These are phyloP conservation scores for Osmerus mordax DNA, from an alignment of 2,113 vertebrate species.

Conservation along the genomic window DNA sequence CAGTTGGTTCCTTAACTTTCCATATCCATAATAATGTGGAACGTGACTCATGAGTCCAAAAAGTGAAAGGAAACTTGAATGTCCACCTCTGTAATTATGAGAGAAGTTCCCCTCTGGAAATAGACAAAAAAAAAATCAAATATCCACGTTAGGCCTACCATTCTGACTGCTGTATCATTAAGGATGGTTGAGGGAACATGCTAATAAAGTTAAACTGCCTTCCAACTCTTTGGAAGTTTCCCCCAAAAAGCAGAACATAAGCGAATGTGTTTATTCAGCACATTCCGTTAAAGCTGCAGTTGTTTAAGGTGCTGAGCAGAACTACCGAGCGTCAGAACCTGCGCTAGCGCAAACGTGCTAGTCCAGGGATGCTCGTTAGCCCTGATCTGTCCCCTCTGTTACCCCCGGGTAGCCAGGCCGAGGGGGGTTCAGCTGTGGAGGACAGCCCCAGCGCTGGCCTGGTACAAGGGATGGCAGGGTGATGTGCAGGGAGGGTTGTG, in stretches of 20 bases:
- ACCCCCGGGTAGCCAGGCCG: no score
- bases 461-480: slow-evolving; percentile 8
- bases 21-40: slow-evolving; percentile 25
- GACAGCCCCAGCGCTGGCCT: neutral
- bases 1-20: neutral
- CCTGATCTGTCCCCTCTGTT: no score
- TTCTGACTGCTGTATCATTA: slow-evolving; percentile 43
- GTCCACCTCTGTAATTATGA: slow-evolving; percentile 48
- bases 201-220: neutral
- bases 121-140: slow-evolving; percentile 39
- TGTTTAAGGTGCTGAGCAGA: neutral
- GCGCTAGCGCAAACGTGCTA: no score
- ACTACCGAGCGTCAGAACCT: neutral
- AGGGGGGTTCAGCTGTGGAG: no score
- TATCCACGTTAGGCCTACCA: slow-evolving; percentile 15
- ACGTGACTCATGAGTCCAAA: slow-evolving; percentile 22
- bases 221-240: no score
- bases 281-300: no score
- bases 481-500: slow-evolving; percentile 19
- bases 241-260: no score
- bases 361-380: no score
- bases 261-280: no score
- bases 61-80: slow-evolving; percentile 35
- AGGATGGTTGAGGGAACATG: slow-evolving; percentile 7
- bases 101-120: slow-evolving; percentile 38